These are phyloP conservation scores for Chaenogobius annularis DNA, from an alignment of 2,113 vertebrate genomes.

Conservation along the genomic window DNA sequence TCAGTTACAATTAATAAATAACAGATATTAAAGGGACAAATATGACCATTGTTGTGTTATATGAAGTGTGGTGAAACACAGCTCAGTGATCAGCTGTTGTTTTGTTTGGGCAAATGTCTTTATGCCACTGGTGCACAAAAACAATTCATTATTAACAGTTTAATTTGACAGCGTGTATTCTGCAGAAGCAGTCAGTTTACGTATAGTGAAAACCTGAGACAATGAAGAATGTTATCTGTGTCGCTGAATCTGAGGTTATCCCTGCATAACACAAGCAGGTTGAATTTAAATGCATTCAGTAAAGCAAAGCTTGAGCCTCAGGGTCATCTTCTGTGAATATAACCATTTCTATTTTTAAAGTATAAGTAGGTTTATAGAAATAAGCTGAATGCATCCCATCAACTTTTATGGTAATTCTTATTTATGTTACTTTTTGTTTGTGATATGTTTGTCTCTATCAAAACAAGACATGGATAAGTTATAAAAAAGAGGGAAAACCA, in stretches of 20 bases:
- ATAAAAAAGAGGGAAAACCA: too few species aligned
- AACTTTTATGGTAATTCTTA: too few species aligned
- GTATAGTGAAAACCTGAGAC: neutral
- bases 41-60: neutral
- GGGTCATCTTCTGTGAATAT: too few species aligned
- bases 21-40: neutral
- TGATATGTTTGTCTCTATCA: too few species aligned
- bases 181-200: neutral
- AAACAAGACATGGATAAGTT: too few species aligned
- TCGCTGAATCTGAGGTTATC: neutral
- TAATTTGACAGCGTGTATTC: neutral
- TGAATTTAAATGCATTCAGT: too few species aligned
- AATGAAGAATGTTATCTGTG: neutral
- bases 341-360: too few species aligned
- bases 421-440: too few species aligned
- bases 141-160: conserved; percentile 1
- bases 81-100: neutral
- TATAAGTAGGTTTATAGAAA: too few species aligned
- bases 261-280: neutral
- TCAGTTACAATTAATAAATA: conserved; percentile 3
- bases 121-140: neutral
- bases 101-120: conserved; percentile 1
- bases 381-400: too few species aligned
- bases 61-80: conserved; percentile 1
- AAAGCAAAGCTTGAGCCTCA: too few species aligned